Evolutionary conservation across 2,888 invertebrate species (phyloP).

Genomic region (Neoascia interrupta): DNA sequence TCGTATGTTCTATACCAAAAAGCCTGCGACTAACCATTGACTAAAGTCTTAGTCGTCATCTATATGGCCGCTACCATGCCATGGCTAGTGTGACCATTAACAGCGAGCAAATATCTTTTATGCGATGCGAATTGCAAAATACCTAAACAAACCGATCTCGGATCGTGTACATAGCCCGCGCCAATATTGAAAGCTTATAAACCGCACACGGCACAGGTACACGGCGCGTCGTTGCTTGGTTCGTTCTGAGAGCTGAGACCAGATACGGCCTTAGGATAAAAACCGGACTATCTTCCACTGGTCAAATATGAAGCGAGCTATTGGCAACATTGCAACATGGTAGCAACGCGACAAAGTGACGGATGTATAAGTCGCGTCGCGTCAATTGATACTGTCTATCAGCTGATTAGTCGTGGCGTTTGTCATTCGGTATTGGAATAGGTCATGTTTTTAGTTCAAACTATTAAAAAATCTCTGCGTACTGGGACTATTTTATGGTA

Average conservation of each 20-base stretch:
- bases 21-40: conserved; percentile 56
- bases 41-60: conserved; percentile 25
- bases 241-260: no score
- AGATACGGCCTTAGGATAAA: background rate
- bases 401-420: conserved; percentile 40
- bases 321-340: no score
- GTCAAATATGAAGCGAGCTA: conserved; percentile 28
- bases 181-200: conserved; percentile 13
- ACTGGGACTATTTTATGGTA: no score
- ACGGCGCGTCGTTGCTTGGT: background rate
- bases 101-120: conserved; percentile 43
- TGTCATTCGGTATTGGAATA: no score
- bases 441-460: no score
- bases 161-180: conserved; percentile 11
- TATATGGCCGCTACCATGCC: conserved; percentile 36
- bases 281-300: conserved; percentile 52
- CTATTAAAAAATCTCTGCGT: no score
- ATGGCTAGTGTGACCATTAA: conserved; percentile 46
- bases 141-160: conserved; percentile 57
- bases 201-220: no score
- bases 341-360: conserved; percentile 33
- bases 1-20: conserved; percentile 33
- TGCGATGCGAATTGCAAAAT: conserved; percentile 53
- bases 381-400: conserved; percentile 1
- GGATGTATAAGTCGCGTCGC: conserved; percentile 33